A percentile compares a stretch with the other conserved stretches of the same genome.
phyloP scores from a whole-genome alignment of 53 echinoderm and acorn worm species.

The Patiria pectinifera region DNA sequence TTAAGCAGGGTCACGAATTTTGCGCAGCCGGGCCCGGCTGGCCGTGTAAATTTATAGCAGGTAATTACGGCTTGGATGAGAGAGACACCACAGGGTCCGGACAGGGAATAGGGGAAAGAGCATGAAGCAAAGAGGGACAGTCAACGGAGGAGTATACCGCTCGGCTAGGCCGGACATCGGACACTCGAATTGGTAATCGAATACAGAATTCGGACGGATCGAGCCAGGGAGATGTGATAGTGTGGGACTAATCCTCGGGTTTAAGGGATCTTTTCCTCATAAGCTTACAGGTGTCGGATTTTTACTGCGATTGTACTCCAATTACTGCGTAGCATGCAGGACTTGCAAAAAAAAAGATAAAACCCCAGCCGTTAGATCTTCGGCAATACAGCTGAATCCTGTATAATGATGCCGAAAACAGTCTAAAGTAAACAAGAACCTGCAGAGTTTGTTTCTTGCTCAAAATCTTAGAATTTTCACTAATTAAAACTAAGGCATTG shows the following conservation, averaged over 20 bases:
- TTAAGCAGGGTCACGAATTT: constrained; percentile 24
- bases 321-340: neutral
- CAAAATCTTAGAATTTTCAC: no score
- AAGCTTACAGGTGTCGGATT: neutral
- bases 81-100: constrained; percentile 1
- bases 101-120: neutral
- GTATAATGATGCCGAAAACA: neutral
- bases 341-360: neutral
- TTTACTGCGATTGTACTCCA: neutral
- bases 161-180: neutral
- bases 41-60: constrained; percentile 53
- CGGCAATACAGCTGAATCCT: neutral
- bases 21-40: neutral
- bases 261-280: neutral
- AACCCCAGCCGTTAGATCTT: neutral
- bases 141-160: neutral
- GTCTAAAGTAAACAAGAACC: no score
- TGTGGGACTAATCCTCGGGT: neutral
- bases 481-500: no score
- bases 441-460: no score
- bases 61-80: constrained; percentile 44
- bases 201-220: neutral
- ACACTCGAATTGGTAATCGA: constrained; percentile 4
- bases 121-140: neutral
- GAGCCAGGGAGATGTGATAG: neutral